Evolutionary conservation across 2,888 invertebrate species (phyloP), one percentile per base, ranked within the genome.

Genomic region (Melieria omissa): DNA sequence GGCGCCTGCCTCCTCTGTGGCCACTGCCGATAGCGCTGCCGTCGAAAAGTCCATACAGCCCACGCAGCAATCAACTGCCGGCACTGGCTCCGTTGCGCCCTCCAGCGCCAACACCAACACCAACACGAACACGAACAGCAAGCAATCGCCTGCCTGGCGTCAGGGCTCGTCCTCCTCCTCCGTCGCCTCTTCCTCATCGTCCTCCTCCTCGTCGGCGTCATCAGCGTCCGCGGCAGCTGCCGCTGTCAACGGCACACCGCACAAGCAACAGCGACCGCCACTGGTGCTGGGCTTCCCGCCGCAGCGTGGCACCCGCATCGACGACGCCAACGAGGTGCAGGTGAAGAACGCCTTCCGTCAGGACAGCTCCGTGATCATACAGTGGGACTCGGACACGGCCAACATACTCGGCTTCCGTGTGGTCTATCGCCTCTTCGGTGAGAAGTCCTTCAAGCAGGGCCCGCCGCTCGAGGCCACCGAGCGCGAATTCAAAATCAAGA

Each of bases 401-500:
- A 95, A 95, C 83, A 94, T 95, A 80, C 89, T 95, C n/a, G 96
- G 95, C 65, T 96, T 96, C 85, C 90, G 95, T 73, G 95, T 96
- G 10, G 94, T 96, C 41, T 96, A 96, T 85, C 89, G 96, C 70
- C 88, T 96, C 57, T 97, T 97, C 81, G 97, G 96, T 5, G 96
- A 96, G 81, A 93, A 94, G 83, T 93, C 91, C 78, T 97, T 96
- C 87, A 95, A 96, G 81, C 94, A 95, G 85, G 96, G 96, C 5
- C 95, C 96, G 14, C 95, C 95, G 1, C 87, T 97, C 72, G 95
- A 96, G 86, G 92, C 95, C 29, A 95, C 94, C 82, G 95, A 96
- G 87, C 89, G 95, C 80, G 96, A 96, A 87, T 96, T 96, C 83
- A 95, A 95, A 88, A 95, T 97, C 73, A 95, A 95, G 88, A 96